Conservation (phyloP, 2,888 invertebrate species). For the Pyrochroa serraticornis region DNA sequence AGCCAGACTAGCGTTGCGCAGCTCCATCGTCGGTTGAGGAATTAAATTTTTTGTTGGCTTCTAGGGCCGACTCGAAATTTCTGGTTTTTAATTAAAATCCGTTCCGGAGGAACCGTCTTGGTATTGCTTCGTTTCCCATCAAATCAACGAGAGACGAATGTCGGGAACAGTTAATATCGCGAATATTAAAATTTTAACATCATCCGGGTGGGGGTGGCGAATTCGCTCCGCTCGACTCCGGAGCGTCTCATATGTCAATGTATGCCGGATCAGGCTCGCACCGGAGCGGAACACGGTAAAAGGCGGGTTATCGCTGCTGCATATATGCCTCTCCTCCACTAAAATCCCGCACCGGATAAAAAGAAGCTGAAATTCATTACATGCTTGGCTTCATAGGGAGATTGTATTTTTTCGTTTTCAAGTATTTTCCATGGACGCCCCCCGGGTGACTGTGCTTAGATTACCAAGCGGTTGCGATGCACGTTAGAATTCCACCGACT, state of each 20-base stretch:
- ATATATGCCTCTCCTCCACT: slow-evolving; percentile 29
- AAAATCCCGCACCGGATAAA: slow-evolving; percentile 46
- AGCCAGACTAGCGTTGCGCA: slow-evolving; percentile 5
- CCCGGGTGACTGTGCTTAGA: slow-evolving; percentile 42
- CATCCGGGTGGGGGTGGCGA: slow-evolving; percentile 30
- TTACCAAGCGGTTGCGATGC: slow-evolving; percentile 34
- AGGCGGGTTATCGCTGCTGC: slow-evolving; percentile 36
- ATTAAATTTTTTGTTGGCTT: too few species aligned
- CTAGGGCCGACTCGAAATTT: too few species aligned
- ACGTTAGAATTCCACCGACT: slow-evolving; percentile 17
- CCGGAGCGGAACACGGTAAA: slow-evolving; percentile 43
- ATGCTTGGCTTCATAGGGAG: slow-evolving; percentile 57
- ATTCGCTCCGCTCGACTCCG: slow-evolving; percentile 29
- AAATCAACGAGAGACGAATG: slow-evolving; percentile 17
- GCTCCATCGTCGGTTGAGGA: too few species aligned
- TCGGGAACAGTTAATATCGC: slow-evolving; percentile 42
- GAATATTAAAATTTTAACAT: slow-evolving; percentile 52
- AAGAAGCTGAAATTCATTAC: slow-evolving; percentile 57
- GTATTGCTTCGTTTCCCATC: background rate
- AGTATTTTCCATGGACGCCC: slow-evolving; percentile 48
- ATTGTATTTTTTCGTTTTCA: slow-evolving; percentile 55
- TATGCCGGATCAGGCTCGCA: slow-evolving; percentile 45
- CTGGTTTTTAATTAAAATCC: slow-evolving; percentile 10
- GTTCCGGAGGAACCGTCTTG: background rate
- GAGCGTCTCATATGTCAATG: slow-evolving; percentile 52